Evolutionary conservation across 2,113 vertebrate genomes (phyloP).

Genomic region (Hemiprocne comata): DNA sequence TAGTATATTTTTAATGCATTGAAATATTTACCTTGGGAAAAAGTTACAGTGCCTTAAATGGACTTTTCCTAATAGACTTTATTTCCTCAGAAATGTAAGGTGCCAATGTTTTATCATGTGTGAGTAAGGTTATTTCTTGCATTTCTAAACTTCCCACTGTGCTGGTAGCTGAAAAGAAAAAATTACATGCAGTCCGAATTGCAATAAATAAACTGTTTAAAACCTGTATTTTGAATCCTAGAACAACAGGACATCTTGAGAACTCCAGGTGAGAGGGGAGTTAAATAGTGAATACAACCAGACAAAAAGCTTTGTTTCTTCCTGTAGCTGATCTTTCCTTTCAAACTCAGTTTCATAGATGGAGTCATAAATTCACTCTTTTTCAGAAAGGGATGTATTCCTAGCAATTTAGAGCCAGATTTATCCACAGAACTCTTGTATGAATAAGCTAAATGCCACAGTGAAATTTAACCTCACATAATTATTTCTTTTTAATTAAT

Average conservation of each 20-base stretch:
- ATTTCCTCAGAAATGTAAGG: slow-evolving; percentile 66
- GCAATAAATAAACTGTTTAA: slow-evolving; percentile 56
- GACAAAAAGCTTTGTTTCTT: slow-evolving; percentile 14
- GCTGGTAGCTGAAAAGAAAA: slow-evolving; percentile 49
- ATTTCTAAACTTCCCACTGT: slow-evolving; percentile 28
- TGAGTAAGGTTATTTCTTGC: slow-evolving; percentile 28
- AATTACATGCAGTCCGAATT: slow-evolving; percentile 45
- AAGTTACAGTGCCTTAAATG: slow-evolving; percentile 36
- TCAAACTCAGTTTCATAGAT: slow-evolving; percentile 15
- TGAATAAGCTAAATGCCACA: slow-evolving; percentile 19
- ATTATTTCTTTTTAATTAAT: not conserved
- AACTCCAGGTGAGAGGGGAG: slow-evolving; percentile 16
- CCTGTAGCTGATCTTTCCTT: slow-evolving; percentile 43
- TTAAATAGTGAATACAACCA: slow-evolving; percentile 10
- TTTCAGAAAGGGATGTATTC: slow-evolving; percentile 14
- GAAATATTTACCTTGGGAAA: slow-evolving; percentile 57
- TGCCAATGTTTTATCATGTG: slow-evolving; percentile 20
- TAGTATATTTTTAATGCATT: slow-evolving; percentile 21
- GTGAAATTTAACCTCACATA: not conserved
- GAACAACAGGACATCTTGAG: slow-evolving; percentile 7
- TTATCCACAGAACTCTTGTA: slow-evolving; percentile 26
- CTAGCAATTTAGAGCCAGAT: slow-evolving; percentile 29
- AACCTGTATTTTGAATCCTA: slow-evolving; percentile 39
- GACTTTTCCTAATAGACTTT: slow-evolving; percentile 41
- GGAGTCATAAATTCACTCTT: slow-evolving; percentile 48